Evolutionary conservation across 2,888 invertebrate genomes (phyloP).

Genomic region (Lochmaea capreae): DNA sequence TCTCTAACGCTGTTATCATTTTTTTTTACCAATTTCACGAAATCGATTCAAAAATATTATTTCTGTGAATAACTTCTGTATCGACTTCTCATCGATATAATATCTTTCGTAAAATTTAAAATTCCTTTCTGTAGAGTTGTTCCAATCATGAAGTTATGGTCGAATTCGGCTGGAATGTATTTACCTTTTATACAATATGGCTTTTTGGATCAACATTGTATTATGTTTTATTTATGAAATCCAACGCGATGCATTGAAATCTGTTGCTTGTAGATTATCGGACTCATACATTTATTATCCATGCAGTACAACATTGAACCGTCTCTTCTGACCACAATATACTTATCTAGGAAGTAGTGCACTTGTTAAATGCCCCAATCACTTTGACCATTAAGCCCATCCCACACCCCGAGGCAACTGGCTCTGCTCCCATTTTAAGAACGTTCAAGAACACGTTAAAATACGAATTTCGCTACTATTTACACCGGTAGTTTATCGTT

Average conservation of each 20-base stretch:
- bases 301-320: constrained; percentile 17
- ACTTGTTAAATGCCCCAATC: constrained; percentile 32
- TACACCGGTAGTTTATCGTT: constrained; percentile 30
- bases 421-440: constrained; percentile 42
- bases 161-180: too few relatives aligned
- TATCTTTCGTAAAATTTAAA: too few relatives aligned
- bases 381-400: constrained; percentile 37
- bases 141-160: too few relatives aligned
- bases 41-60: too few relatives aligned
- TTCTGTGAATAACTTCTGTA: too few relatives aligned
- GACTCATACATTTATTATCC: background rate
- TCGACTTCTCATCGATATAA: too few relatives aligned
- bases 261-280: background rate
- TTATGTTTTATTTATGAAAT: background rate
- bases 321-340: constrained; percentile 30
- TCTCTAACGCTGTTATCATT: too few relatives aligned
- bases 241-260: background rate
- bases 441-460: constrained; percentile 18
- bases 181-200: background rate
- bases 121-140: too few relatives aligned
- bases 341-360: constrained; percentile 39
- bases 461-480: constrained; percentile 35
- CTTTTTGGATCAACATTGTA: background rate
- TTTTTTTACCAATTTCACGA: too few relatives aligned
- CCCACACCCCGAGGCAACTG: constrained; percentile 34